These are phyloP conservation scores for Cosmopolites sordidus DNA, from an alignment of 2,888 invertebrate genomes.

Conservation along the genomic window DNA sequence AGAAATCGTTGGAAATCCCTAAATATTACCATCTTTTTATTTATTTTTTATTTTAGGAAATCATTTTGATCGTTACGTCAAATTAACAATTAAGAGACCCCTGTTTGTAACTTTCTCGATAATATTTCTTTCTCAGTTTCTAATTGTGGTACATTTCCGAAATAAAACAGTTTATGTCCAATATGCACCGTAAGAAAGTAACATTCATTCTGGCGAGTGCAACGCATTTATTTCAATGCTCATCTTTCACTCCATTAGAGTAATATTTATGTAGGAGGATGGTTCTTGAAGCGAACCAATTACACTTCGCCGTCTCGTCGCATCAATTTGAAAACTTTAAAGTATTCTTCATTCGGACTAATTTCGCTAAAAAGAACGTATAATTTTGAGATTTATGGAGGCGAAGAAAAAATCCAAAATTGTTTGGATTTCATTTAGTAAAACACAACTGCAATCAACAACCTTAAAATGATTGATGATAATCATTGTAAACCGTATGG, in stretches of 20 bases:
- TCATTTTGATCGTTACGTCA: too few relatives aligned
- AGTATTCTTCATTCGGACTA: conserved; percentile 15
- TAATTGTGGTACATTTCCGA: not conserved
- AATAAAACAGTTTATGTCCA: conserved; percentile 14
- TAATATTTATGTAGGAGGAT: conserved; percentile 16
- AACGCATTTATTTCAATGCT: conserved; percentile 17
- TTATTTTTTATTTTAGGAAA: too few relatives aligned
- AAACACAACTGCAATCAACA: too few relatives aligned
- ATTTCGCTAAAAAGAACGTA: conserved; percentile 3
- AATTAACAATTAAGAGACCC: too few relatives aligned
- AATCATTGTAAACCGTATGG: too few relatives aligned
- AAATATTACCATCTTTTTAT: too few relatives aligned
- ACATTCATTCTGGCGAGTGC: conserved; percentile 8
- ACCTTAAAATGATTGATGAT: too few relatives aligned
- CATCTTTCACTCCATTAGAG: conserved; percentile 20
- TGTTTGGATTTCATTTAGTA: too few relatives aligned
- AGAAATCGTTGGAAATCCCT: too few relatives aligned
- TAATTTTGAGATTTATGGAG: too few relatives aligned
- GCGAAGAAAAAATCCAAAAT: too few relatives aligned
- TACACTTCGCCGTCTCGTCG: conserved; percentile 14
- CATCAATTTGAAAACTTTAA: conserved; percentile 17
- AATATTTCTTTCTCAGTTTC: conserved; percentile 10
- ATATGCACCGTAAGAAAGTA: conserved; percentile 10
- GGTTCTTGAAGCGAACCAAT: conserved; percentile 10
- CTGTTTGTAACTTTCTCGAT: too few relatives aligned